Percentiles rank a stretch among this genome's conserved stretches.
These are phyloP conservation scores for Agrilus mali DNA, from an alignment of 2,888 invertebrate species.

Conservation along the genomic window DNA sequence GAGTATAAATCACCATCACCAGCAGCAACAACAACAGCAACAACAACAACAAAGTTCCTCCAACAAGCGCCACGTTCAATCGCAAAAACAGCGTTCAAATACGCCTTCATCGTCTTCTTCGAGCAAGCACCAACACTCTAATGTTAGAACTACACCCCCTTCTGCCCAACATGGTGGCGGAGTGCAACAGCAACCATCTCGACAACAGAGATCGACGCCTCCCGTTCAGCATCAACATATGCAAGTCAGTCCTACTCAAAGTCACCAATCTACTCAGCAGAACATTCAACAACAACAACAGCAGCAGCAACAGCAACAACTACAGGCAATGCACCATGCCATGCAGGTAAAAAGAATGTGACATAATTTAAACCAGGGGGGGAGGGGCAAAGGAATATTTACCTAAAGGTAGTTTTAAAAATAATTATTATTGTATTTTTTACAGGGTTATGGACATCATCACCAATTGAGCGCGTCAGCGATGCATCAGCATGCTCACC, in stretches of 20 bases:
- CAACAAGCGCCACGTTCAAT: constrained; percentile 29
- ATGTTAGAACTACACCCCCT: constrained; percentile 29
- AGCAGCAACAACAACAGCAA: constrained; percentile 17
- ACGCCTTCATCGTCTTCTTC: constrained; percentile 21
- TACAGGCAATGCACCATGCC: constrained; percentile 12
- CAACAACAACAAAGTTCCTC: constrained; percentile 24
- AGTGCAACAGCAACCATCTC: constrained; percentile 18
- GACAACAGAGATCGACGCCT: constrained; percentile 8
- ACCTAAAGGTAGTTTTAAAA: neutral
- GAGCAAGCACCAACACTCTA: constrained; percentile 24
- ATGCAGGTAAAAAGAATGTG: constrained; percentile 4
- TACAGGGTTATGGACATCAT: constrained; percentile 23
- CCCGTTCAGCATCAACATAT: constrained; percentile 10
- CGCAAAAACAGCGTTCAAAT: constrained; percentile 26
- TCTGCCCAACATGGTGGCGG: constrained; percentile 21
- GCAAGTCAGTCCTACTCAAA: constrained; percentile 28
- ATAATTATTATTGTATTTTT: neutral
- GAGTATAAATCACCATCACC: constrained; percentile 13
- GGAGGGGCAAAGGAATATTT: too few relatives aligned
- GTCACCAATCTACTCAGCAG: constrained; percentile 17
- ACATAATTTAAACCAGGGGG: too few relatives aligned
- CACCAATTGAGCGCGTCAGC: constrained; percentile 30
- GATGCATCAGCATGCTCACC: constrained; percentile 30
- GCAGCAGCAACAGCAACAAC: constrained; percentile 27
- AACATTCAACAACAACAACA: constrained; percentile 29